Percentiles rank a stretch among this genome's conserved stretches.
phyloP scores from a whole-genome alignment of 2,888 invertebrate genomes.

The Epicampocera succincta region DNA sequence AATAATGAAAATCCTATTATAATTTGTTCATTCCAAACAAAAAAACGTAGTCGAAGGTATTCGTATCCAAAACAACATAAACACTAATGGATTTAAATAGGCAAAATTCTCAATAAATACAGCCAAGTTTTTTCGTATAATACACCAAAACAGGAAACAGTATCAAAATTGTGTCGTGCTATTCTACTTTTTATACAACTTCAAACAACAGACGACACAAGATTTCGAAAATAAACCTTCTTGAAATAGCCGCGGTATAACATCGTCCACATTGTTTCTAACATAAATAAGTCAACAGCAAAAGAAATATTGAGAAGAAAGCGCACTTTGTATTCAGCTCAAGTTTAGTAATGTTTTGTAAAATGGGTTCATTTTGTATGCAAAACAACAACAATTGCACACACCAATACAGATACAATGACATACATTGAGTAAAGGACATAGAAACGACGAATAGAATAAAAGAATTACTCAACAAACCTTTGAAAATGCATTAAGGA shows the following conservation, averaged over 20 bases:
- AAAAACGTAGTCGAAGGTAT: too few relatives aligned
- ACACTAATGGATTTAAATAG: too few relatives aligned
- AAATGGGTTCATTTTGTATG: conserved; percentile 61
- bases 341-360: conserved; percentile 56
- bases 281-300: conserved; percentile 11
- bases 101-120: too few relatives aligned
- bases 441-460: neutral
- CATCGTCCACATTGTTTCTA: conserved; percentile 3
- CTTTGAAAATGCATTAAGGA: conserved; percentile 24
- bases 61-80: too few relatives aligned
- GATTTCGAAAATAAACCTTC: neutral
- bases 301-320: neutral
- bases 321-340: conserved; percentile 50
- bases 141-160: too few relatives aligned
- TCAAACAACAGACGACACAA: neutral
- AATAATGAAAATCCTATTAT: too few relatives aligned
- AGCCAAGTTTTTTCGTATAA: too few relatives aligned
- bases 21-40: too few relatives aligned
- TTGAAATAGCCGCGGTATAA: neutral
- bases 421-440: neutral
- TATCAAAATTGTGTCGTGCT: too few relatives aligned
- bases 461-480: conserved; percentile 10
- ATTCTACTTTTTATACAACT: too few relatives aligned
- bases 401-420: neutral
- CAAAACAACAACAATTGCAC: conserved; percentile 64